Evolutionary conservation across 2,113 vertebrate genomes (phyloP).

Genomic region (Calyptommatus sinebrachiatus): DNA sequence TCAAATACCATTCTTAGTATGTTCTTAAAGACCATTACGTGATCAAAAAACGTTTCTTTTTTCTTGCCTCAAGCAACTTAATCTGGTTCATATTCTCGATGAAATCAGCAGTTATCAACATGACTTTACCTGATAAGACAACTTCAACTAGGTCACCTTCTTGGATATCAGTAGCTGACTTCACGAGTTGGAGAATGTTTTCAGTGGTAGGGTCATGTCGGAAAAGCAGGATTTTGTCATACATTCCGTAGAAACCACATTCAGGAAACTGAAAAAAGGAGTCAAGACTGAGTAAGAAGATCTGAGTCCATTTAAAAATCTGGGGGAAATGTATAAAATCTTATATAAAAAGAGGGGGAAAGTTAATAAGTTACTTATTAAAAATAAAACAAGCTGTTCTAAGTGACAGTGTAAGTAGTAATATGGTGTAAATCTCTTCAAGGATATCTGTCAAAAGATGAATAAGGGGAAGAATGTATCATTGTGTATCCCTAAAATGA

Average conservation of each 20-base stretch:
- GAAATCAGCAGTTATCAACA: background rate
- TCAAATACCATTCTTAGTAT: no score
- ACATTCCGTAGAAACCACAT: slow-evolving; percentile 90
- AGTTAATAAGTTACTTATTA: no score
- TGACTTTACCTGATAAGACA: slow-evolving; percentile 82
- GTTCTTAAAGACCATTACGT: no score
- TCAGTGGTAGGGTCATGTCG: slow-evolving; percentile 85
- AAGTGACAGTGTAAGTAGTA: no score
- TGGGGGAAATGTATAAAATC: background rate
- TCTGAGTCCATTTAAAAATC: no score
- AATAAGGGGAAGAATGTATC: no score
- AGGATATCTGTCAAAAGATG: background rate
- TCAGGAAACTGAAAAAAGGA: slow-evolving; percentile 84
- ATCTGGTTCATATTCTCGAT: background rate
- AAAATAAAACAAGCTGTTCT: no score
- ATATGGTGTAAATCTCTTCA: no score
- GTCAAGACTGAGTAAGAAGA: slow-evolving; percentile 27
- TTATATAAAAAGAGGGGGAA: background rate
- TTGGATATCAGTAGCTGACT: slow-evolving; percentile 82
- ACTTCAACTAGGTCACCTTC: slow-evolving; percentile 90
- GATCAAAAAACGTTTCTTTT: no score
- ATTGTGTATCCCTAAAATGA: background rate
- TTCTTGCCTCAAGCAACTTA: background rate
- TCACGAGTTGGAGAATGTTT: slow-evolving; percentile 88
- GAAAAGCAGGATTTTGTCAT: slow-evolving; percentile 90